These are phyloP conservation scores for Hartigia nigra DNA, from an alignment of 2,888 invertebrate species.

Conservation along the genomic window DNA sequence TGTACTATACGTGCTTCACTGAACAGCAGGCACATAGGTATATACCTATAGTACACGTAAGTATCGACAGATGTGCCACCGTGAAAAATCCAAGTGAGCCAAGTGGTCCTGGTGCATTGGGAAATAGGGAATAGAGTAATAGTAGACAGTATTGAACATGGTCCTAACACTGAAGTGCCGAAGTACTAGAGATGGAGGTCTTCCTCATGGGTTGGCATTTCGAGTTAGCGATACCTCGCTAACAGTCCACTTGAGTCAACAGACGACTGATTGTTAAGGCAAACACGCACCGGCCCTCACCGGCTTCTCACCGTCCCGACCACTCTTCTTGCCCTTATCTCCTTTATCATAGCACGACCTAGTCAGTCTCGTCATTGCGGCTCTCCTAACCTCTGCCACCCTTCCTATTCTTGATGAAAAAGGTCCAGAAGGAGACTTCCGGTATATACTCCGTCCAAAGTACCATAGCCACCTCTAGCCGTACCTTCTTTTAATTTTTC, in stretches of 20 bases:
- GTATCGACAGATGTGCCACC: background rate
- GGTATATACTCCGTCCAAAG: background rate
- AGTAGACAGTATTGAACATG: background rate
- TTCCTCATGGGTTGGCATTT: constrained; percentile 32
- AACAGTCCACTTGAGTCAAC: constrained; percentile 55
- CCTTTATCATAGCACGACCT: constrained; percentile 31
- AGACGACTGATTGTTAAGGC: constrained; percentile 50
- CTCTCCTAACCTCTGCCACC: background rate
- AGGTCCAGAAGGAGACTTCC: background rate
- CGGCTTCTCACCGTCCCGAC: constrained; percentile 11
- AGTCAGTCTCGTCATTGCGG: background rate
- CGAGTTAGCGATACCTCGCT: constrained; percentile 50
- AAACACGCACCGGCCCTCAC: constrained; percentile 36
- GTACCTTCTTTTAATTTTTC: background rate
- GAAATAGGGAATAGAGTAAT: background rate
- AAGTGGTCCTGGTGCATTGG: background rate
- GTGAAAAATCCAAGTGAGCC: background rate
- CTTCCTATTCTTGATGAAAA: background rate
- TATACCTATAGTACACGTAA: background rate
- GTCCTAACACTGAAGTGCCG: background rate
- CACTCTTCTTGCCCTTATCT: constrained; percentile 30
- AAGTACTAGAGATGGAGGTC: background rate
- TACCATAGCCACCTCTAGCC: background rate
- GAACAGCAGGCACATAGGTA: background rate
- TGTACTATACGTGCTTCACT: background rate